Base-by-base conservation (phyloP, 2,113 vertebrate species). In the Aspidoscelis tigris region DNA sequence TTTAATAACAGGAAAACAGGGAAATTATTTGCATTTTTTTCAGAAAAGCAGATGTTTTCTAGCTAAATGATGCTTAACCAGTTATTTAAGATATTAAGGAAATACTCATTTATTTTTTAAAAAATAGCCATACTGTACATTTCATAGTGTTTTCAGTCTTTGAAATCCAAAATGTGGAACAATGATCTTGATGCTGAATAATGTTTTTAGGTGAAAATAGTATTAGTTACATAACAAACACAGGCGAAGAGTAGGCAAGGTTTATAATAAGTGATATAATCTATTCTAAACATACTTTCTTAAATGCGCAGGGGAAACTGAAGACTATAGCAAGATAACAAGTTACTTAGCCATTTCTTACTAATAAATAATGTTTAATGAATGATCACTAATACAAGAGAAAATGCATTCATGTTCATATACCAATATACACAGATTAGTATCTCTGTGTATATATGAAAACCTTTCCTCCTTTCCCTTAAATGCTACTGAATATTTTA, bases 381-480 rank as follows among this genome's bases (percentile, higher is more conserved):
- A 55, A 50, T 20, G 4, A 68, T 68, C 12, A 69, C 33, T 39
- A 69, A 50, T 53, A 68, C 24, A n/a, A 39, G 12, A 75, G 43
- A 75, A 65, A 50, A 7, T 69, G n/a, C 20, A 18, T 41, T 21
- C 22, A 61, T 58, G 5, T 21, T 14, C 21, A 26, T 8, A 61
- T 39, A 33, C 14, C 6, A 11, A 22, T 1, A 47, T 24, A 65
- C 58, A 90, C 88, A 72, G 81, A 94, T 8, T n/a, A 39, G n/a
- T 39, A 10, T 39, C 33, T 16, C n/a, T 41, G 33, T 70, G 33
- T 39, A 70, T 39, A 70, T 16, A 16, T 61, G 18, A 20, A 5
- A 85, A 92, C 22, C 33, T 87, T 90, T 89, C 93, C 87, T 81
- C 88, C 90, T 89, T 85, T 94, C 87, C 89, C 88, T 80, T 85